Evolutionary conservation across 2,888 invertebrate genomes (phyloP), one percentile per base, ranked within the genome.

Genomic region (Cheilosia variabilis): DNA sequence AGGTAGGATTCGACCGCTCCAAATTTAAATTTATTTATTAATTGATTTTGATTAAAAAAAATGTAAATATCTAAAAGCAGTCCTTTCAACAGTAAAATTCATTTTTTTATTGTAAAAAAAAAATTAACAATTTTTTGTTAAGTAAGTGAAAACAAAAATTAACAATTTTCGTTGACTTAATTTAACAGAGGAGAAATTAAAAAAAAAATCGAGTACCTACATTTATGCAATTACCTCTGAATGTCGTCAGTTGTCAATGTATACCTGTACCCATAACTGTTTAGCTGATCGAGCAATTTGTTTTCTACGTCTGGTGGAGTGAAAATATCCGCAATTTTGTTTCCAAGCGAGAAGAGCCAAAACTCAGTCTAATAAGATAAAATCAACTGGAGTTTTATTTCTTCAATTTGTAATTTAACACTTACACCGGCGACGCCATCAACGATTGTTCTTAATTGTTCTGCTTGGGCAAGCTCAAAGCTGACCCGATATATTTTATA

Each of bases 401-500:
- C 3, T 1, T 47, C 10, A 19, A 19, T 19, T 19, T 17, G n/a
- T 15, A 19, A 7, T 13, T 19, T 52, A 4, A 4, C 4, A 60
- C 53, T 34, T 19, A 73, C 72, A 2, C 45, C 72, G 7, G 43
- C 22, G 3, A 73, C 19, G 1, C 22, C 19, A 34, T 19, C 9
- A 2, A 73, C 52, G 10, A 73, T 19, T 3, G 22, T 6, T 15
- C 50, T 52, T 19, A 72, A 15, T 19, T 27, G 15, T 19, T 62
- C 43, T 0, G 13, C 13, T 6, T 55, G 53, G 13, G 6, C 34
- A 0, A 2, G 6, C 2, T 19, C 34, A n/a, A 73, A 73, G 27
- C 2, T 10, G 9, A 63, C 62, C 24, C 62, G 53, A 62, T 45
- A 73, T 10, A 62, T 9, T 45, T 53, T 73, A 19, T 73, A 73